Evolutionary conservation across 2,113 vertebrate genomes (phyloP), one percentile per base, ranked within the genome.

Genomic region (Eptesicus fuscus): DNA sequence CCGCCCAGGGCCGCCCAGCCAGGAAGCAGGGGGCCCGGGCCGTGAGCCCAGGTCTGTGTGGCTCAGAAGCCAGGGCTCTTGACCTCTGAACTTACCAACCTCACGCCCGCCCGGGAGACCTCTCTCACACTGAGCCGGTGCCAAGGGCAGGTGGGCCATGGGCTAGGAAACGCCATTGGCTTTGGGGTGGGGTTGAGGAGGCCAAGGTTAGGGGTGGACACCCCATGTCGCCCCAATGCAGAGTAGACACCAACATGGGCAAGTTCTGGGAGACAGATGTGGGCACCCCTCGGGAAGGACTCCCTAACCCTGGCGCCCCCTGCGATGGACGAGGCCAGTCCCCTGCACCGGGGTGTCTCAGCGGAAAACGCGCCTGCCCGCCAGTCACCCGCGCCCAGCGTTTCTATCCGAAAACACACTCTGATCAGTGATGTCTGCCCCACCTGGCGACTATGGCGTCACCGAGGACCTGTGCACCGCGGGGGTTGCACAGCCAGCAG

Each of bases 171-270:
- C 5, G 42, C 16, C 3, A 4, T 0, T 4, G 65, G 49, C 35
- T 84, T 40, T 30, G 37, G 32, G 65, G 59, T 42, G 8, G 7
- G 42, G 59, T 9, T 1, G 22, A 85, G 69, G 10, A 9, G 18
- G 14, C 5, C 0, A 3, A 44, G 37, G 59, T 56, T 13, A 4
- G 44, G 53, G 56, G 56, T 1, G 13, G 42, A 25, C 5, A 5
- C 28, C 37, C 16, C 0, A 1, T 2, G 22, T 20, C 42, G 79
- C 70, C n/a, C 35, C 5, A 13, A 32, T 0, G 42, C 32, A 18
- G 23, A 87, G 37, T 0, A 4, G 61, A 49, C 44, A 22, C 14
- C 9, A 2, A 13, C 1, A 4, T 69, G 65, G 40, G 32, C 28
- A 80, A 3, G 18, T n/a, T 40, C 16, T 35, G 20, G 51, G 73